phyloP scores from a whole-genome alignment of 2,797 vertebrate genomes.

The Ciconia nigra region DNA sequence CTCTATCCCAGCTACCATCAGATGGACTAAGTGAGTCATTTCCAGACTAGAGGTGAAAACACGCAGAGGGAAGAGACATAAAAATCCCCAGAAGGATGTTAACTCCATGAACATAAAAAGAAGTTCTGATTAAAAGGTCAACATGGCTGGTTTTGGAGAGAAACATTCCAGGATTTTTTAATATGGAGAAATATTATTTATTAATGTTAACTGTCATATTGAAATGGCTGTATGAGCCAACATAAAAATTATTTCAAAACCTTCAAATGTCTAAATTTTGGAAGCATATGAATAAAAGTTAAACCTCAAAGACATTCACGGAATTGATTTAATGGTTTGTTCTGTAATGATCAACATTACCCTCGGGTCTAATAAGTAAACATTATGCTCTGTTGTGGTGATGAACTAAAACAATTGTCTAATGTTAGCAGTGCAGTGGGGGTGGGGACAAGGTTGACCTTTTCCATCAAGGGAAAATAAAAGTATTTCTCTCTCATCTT shows the following conservation, averaged over 20 bases:
- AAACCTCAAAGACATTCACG: slow-evolving; percentile 60
- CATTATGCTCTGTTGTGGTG: slow-evolving; percentile 62
- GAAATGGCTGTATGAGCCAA: not conserved
- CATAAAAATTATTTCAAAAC: slow-evolving; percentile 48
- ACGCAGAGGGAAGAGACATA: slow-evolving; percentile 5
- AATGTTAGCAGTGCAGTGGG: slow-evolving; percentile 28
- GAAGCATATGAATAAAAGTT: slow-evolving; percentile 58
- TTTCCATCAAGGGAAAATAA: slow-evolving; percentile 47
- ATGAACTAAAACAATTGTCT: slow-evolving; percentile 65
- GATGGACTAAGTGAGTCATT: slow-evolving; percentile 50
- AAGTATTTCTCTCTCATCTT: slow-evolving; percentile 46
- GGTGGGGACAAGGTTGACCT: slow-evolving; percentile 35
- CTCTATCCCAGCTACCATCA: slow-evolving; percentile 36
- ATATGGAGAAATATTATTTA: slow-evolving; percentile 28
- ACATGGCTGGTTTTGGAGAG: not conserved
- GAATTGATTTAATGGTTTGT: slow-evolving; percentile 70
- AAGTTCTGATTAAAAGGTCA: slow-evolving; percentile 60
- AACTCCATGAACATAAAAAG: slow-evolving; percentile 43
- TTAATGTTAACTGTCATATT: slow-evolving; percentile 13
- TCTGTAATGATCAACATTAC: slow-evolving; percentile 57
- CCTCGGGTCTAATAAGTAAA: slow-evolving; percentile 56
- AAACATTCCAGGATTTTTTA: slow-evolving; percentile 25
- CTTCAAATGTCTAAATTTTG: slow-evolving; percentile 55
- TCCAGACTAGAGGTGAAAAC: slow-evolving; percentile 52
- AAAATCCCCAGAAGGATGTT: slow-evolving; percentile 55